Percentiles rank a stretch among this genome's conserved stretches.
Conservation (phyloP, 2,113 vertebrate species). For the Aegypius monachus region DNA sequence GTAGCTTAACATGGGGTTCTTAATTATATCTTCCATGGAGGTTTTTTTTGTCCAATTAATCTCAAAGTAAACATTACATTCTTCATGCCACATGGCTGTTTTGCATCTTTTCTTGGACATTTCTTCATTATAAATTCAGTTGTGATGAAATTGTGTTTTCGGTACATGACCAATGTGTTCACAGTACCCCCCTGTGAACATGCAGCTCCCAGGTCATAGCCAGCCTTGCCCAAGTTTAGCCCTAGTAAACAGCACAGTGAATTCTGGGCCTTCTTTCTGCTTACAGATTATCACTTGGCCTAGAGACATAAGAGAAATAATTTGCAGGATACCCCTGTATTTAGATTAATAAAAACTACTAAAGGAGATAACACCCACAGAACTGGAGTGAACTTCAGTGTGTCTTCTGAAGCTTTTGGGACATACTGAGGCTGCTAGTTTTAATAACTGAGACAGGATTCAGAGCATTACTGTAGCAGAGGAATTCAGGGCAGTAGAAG, state of each 20-base stretch:
- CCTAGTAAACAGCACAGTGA: not conserved
- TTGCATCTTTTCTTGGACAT: not conserved
- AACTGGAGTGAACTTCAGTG: not conserved
- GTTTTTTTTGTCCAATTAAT: not conserved
- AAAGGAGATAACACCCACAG: not conserved
- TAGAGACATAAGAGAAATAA: not conserved
- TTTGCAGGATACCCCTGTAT: not conserved
- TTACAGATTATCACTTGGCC: not conserved
- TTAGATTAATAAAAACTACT: not conserved
- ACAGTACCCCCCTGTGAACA: not conserved
- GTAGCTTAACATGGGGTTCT: not conserved
- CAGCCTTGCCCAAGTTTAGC: not conserved
- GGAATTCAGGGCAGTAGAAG: not conserved
- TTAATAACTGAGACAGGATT: not conserved
- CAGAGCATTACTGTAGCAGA: not conserved
- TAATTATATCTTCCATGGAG: not conserved
- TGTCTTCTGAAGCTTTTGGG: not conserved
- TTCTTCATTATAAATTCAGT: not conserved
- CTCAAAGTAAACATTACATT: not conserved
- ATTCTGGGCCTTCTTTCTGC: not conserved
- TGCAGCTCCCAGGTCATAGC: not conserved
- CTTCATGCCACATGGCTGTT: not conserved
- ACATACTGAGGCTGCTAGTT: not conserved
- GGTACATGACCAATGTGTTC: not conserved
- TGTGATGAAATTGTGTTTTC: not conserved